Evolutionary conservation across 1,140 invertebrate species (phyloP).

Genomic region (Apis laboriosa): DNA sequence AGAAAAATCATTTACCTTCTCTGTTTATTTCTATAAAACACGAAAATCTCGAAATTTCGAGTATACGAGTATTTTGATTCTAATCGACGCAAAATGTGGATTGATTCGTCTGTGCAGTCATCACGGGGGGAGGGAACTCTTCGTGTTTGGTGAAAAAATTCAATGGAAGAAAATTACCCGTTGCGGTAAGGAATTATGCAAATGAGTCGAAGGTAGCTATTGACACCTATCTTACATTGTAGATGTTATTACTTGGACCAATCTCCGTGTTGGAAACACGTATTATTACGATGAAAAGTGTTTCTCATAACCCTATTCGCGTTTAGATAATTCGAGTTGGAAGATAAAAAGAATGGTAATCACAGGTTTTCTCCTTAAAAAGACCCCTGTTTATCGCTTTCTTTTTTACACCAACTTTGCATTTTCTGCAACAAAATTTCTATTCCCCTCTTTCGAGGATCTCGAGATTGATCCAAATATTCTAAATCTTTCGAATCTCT

Average conservation of each 20-base stretch:
- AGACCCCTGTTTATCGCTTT: neutral
- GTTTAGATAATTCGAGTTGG: neutral
- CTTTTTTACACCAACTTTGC: too few species aligned
- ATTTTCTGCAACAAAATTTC: too few species aligned
- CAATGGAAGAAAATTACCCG: neutral
- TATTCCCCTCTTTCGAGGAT: too few species aligned
- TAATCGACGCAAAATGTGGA: too few species aligned
- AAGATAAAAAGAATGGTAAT: neutral
- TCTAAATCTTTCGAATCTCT: too few species aligned
- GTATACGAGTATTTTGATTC: too few species aligned
- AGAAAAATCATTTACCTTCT: too few species aligned
- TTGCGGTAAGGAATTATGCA: neutral
- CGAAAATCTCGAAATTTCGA: too few species aligned
- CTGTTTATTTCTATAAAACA: too few species aligned
- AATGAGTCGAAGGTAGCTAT: neutral
- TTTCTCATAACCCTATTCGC: neutral
- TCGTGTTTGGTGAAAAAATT: too few species aligned
- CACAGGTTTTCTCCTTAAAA: neutral
- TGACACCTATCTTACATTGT: neutral
- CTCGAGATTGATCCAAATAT: too few species aligned
- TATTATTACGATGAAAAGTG: neutral
- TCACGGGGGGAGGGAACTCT: too few species aligned
- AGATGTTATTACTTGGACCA: neutral
- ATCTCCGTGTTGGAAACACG: neutral
- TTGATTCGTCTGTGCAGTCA: neutral